Conservation (phyloP, 2,888 invertebrate species). For the Hipparchia semele region DNA sequence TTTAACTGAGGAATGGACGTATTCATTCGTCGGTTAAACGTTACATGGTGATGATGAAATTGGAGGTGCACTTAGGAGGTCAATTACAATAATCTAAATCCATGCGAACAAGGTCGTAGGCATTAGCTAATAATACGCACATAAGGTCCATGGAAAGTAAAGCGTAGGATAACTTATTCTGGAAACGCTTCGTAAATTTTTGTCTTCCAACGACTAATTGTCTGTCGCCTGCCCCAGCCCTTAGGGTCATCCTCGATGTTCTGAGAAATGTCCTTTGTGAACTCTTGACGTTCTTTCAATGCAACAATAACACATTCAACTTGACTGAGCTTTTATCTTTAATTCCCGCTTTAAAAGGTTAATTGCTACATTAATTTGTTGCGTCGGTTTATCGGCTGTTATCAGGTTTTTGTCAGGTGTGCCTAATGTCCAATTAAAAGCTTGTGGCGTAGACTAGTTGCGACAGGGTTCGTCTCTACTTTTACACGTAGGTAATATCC, state of each 20-base stretch:
- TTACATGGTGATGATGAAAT: too few species aligned
- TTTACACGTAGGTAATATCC: neutral
- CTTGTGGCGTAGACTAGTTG: constrained; percentile 9
- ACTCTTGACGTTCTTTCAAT: constrained; percentile 61
- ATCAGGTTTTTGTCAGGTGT: constrained; percentile 17
- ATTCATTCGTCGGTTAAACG: too few species aligned
- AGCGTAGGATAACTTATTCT: neutral
- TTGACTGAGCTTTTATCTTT: constrained; percentile 33
- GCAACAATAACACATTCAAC: constrained; percentile 52
- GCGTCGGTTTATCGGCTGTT: constrained; percentile 16
- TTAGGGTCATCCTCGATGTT: constrained; percentile 69
- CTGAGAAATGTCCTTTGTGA: constrained; percentile 75
- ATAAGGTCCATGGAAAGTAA: too few species aligned
- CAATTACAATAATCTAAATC: too few species aligned
- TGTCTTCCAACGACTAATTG: too few species aligned
- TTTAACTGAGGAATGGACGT: too few species aligned
- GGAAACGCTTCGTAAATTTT: neutral
- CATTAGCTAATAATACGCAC: too few species aligned
- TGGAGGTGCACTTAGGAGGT: too few species aligned
- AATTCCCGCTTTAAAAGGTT: constrained; percentile 17
- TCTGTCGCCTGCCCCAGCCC: constrained; percentile 51
- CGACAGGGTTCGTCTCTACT: constrained; percentile 3
- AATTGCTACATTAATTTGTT: constrained; percentile 27
- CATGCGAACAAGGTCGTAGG: too few species aligned
- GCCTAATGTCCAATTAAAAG: constrained; percentile 17